These are phyloP conservation scores for Dynastes tityus DNA, from an alignment of 2,888 invertebrate genomes.

Conservation along the genomic window DNA sequence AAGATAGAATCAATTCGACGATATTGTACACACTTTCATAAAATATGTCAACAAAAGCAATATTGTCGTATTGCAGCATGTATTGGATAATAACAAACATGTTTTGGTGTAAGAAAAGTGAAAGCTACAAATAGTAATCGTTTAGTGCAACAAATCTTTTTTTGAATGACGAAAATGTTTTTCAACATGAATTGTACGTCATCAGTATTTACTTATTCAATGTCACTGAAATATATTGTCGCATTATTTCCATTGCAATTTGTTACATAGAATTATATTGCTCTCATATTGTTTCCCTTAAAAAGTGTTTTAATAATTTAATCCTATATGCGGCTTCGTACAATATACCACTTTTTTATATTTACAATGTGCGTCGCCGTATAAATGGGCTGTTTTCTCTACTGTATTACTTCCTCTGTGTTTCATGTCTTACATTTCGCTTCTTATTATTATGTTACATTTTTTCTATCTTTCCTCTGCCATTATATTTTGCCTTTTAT, in stretches of 20 bases:
- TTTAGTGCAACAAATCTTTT: no score
- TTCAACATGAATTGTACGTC: not conserved
- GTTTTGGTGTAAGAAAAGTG: no score
- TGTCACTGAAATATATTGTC: not conserved
- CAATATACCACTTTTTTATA: slow-evolving; percentile 41
- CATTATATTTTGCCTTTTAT: slow-evolving; percentile 46
- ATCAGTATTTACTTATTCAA: not conserved
- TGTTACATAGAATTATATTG: slow-evolving; percentile 35
- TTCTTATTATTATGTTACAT: slow-evolving; percentile 46
- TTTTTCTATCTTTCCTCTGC: slow-evolving; percentile 43
- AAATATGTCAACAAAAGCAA: no score
- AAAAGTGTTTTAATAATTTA: slow-evolving; percentile 44
- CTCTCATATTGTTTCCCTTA: slow-evolving; percentile 35
- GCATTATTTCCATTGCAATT: slow-evolving; percentile 5
- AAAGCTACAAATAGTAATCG: not conserved
- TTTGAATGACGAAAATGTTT: not conserved
- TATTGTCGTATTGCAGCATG: no score
- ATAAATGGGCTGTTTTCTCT: slow-evolving; percentile 42
- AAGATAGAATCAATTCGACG: no score
- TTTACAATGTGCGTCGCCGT: slow-evolving; percentile 41
- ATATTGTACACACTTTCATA: no score
- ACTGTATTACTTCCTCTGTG: slow-evolving; percentile 40
- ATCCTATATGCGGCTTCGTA: slow-evolving; percentile 38
- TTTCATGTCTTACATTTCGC: slow-evolving; percentile 43
- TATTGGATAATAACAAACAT: no score